Base-by-base conservation (phyloP, 2,113 vertebrate genomes). In the Myodes glareolus region DNA sequence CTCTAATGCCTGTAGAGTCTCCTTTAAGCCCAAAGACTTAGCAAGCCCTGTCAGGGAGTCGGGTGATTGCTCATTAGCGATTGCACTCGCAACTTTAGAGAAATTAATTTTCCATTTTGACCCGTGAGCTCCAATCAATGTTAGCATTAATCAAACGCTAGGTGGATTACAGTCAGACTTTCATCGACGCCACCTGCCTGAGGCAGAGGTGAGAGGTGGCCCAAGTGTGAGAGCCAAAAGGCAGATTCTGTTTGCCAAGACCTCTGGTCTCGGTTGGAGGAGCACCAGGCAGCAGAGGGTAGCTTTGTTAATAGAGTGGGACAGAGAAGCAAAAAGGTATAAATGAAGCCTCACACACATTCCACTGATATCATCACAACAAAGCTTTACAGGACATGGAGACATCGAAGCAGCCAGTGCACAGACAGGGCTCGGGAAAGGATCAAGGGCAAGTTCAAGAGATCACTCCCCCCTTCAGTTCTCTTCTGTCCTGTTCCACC, bases 81-180 rank as follows among this genome's bases (percentile, higher is more conserved):
- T 27, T 72, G 47, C 42, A 63, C 73, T 52, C 39, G 72, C 42
- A 88, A 81, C 92, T 50, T 0, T 0, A 94, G 90, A 47, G 78
- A 90, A 93, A 94, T 80, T 91, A 80, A 85, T 92, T 94, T 93
- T 94, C 87, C 78, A 81, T 91, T 87, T 75, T 94, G 87, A 96
- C 65, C 93, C 73, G 77, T 85, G 63, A 47, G 36, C 86, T 90
- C 90, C 84, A 91, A 58, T 90, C 93, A 82, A 29, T 16, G n/a
- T 90, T 80, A 91, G 61, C 70, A 92, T 88, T 90, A 89, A 96
- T 95, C 88, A 97, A 80, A 90, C 65, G 61, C 90, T 88, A 29
- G 9, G 45, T 61, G 89, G 88, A 39, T 78, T 45, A 52, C 72
- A 81, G 55, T n/a, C n/a, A 45, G 91, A 82, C 75, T 92, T 73